These are phyloP conservation scores for Chelonoidis abingdonii DNA, from an alignment of 2,113 vertebrate genomes.

Conservation along the genomic window DNA sequence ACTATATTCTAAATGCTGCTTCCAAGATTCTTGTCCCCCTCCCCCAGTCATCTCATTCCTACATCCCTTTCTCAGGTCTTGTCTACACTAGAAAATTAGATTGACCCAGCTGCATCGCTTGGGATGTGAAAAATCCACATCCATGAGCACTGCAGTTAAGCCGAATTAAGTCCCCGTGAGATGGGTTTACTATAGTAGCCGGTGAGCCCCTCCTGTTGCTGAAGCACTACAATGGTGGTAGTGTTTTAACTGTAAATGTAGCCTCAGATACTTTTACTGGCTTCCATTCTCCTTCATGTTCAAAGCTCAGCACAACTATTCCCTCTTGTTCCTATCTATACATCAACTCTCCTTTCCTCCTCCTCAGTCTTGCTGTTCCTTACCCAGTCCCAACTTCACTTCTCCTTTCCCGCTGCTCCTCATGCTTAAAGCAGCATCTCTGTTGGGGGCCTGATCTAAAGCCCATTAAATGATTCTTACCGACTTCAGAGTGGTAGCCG, in stretches of 20 bases:
- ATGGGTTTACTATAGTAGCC: too few species aligned
- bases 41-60: too few species aligned
- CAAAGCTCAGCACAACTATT: background rate
- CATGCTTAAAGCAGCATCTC: background rate
- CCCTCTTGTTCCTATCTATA: background rate
- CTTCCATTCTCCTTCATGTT: background rate
- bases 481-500: background rate
- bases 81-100: too few species aligned
- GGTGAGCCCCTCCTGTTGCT: too few species aligned
- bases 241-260: background rate
- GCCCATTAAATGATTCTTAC: background rate
- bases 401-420: background rate
- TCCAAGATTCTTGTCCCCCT: background rate
- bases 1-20: background rate
- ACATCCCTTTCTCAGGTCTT: too few species aligned
- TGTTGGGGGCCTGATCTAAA: background rate
- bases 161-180: too few species aligned
- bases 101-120: too few species aligned
- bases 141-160: too few species aligned
- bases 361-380: background rate
- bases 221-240: background rate
- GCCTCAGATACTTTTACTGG: too few species aligned
- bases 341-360: too few species aligned
- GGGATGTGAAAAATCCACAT: too few species aligned
- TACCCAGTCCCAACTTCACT: background rate